These are phyloP conservation scores for Drosophila vallismaia DNA, from an alignment of 2,888 invertebrate species.

Conservation along the genomic window DNA sequence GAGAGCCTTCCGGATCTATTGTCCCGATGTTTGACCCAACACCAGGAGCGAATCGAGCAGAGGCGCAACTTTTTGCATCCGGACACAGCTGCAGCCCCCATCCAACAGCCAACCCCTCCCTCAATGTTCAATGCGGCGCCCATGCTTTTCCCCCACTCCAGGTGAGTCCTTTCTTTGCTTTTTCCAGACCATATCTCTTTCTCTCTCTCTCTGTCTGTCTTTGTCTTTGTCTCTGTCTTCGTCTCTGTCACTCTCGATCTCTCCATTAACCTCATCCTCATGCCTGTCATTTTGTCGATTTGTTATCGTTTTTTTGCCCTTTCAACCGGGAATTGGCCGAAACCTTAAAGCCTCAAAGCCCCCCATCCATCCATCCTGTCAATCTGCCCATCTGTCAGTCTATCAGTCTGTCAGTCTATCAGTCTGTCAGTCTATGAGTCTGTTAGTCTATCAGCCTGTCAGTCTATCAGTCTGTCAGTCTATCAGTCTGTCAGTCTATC, in stretches of 20 bases:
- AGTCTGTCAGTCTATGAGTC: not conserved
- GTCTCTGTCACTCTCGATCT: slow-evolving; percentile 17
- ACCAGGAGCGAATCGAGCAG: slow-evolving; percentile 93
- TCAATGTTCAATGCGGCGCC: slow-evolving; percentile 84
- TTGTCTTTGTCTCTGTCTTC: slow-evolving; percentile 12
- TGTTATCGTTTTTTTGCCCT: slow-evolving; percentile 24
- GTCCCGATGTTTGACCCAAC: slow-evolving; percentile 89
- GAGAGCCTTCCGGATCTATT: slow-evolving; percentile 93
- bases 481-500: too few species aligned
- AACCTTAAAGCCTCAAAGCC: not conserved
- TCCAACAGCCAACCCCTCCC: slow-evolving; percentile 85
- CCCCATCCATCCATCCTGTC: not conserved
- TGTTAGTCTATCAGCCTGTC: not conserved
- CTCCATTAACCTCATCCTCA: slow-evolving; percentile 40
- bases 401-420: too few species aligned
- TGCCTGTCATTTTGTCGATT: slow-evolving; percentile 34
- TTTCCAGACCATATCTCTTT: not conserved
- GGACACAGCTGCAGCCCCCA: slow-evolving; percentile 89
- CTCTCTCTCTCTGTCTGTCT: slow-evolving; percentile 6
- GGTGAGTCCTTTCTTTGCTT: slow-evolving; percentile 83
- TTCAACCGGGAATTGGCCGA: slow-evolving; percentile 6
- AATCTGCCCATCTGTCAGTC: not conserved
- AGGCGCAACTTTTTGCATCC: slow-evolving; percentile 94
- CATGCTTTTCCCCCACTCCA: slow-evolving; percentile 86
- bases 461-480: not conserved